phyloP scores from a whole-genome alignment of 1,140 invertebrate genomes.

The Myzus persicae region DNA sequence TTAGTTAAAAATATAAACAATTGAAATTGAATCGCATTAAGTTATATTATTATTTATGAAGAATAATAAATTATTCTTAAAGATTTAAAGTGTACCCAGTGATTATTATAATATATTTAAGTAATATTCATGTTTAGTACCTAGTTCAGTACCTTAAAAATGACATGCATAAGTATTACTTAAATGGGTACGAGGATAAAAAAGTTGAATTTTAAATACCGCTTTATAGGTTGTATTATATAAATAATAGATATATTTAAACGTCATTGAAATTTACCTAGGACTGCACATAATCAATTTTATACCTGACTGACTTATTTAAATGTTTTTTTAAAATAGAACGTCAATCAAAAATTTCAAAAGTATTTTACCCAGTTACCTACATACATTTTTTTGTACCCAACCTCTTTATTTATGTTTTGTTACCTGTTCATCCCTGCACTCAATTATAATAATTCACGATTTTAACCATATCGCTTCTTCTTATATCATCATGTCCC shows the following conservation, averaged over 20 bases:
- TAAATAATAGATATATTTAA: neutral
- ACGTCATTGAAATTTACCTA: neutral
- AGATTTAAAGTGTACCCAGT: neutral
- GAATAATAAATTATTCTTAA: neutral
- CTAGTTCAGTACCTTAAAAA: neutral
- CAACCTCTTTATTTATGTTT: too few species aligned
- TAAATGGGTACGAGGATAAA: neutral
- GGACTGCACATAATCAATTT: neutral
- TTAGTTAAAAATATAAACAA: neutral
- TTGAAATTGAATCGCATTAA: neutral
- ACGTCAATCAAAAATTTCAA: neutral
- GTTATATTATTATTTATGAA: neutral
- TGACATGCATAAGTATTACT: neutral
- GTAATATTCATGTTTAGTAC: neutral
- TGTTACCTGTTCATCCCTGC: too few species aligned
- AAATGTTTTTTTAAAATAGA: neutral
- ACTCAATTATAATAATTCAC: too few species aligned
- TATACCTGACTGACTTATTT: neutral
- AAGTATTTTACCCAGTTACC: neutral
- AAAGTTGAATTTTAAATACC: neutral
- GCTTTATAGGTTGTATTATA: too few species aligned
- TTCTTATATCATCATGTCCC: neutral
- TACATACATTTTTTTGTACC: neutral
- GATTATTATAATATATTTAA: neutral
- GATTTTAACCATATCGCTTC: neutral